Conservation (phyloP, 2,888 invertebrate genomes). For the Sipunculus nudus region DNA sequence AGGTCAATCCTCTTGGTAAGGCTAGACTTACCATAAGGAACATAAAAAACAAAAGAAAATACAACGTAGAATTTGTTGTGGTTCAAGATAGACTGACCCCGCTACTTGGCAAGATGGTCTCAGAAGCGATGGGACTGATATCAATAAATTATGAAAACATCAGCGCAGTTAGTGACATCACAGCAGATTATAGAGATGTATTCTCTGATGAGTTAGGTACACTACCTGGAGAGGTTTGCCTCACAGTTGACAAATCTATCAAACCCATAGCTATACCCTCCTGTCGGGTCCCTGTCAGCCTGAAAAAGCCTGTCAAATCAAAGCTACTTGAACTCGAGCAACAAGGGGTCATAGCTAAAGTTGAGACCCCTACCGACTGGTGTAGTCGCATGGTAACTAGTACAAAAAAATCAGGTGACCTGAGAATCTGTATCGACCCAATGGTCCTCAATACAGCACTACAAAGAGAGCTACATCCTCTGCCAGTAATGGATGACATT, state of each 20-base stretch:
- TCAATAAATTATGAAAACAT: slow-evolving; percentile 17
- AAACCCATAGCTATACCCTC: slow-evolving; percentile 18
- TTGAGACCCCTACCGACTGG: slow-evolving; percentile 35
- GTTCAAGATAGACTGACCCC: slow-evolving; percentile 12
- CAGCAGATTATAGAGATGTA: slow-evolving; percentile 12
- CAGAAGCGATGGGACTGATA: slow-evolving; percentile 17
- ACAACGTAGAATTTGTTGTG: slow-evolving; percentile 22
- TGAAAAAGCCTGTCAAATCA: slow-evolving; percentile 10
- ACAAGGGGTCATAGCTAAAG: slow-evolving; percentile 22
- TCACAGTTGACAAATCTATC: slow-evolving; percentile 1
- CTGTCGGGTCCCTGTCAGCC: slow-evolving; percentile 6
- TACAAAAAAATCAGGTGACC: slow-evolving; percentile 29
- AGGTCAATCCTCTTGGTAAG: not conserved
- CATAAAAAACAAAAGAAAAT: slow-evolving; percentile 15
- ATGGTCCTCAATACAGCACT: slow-evolving; percentile 34
- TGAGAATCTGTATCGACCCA: slow-evolving; percentile 40
- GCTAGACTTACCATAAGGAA: not conserved
- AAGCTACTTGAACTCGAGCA: slow-evolving; percentile 27
- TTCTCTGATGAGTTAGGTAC: slow-evolving; percentile 3
- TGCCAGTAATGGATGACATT: slow-evolving; percentile 37
- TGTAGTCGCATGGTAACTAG: slow-evolving; percentile 32
- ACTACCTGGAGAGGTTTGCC: not conserved
- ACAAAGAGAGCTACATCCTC: slow-evolving; percentile 25
- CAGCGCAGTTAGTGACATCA: not conserved
- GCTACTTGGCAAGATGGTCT: slow-evolving; percentile 7